Evolutionary conservation across 1,140 invertebrate genomes (phyloP).

Genomic region (Zaprionus capensis): DNA sequence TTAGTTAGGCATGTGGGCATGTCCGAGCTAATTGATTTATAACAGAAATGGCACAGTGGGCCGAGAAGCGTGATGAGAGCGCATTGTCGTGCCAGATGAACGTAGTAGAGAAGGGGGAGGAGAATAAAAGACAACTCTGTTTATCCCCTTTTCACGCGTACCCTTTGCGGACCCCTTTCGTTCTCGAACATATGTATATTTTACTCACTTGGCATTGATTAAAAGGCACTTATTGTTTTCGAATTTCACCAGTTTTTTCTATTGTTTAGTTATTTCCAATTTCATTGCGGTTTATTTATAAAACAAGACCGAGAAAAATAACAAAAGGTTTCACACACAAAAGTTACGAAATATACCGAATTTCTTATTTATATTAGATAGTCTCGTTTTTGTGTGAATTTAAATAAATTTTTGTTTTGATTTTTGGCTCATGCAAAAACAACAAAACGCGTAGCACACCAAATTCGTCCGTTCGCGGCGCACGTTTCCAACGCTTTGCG

Average conservation of each 20-base stretch:
- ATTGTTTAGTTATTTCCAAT: constrained; percentile 11
- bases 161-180: neutral
- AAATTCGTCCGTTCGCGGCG: constrained; percentile 30
- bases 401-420: neutral
- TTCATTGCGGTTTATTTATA: constrained; percentile 2
- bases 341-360: neutral
- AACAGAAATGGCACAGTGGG: constrained; percentile 22
- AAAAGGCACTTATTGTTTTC: constrained; percentile 26
- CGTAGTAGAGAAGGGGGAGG: too few species aligned
- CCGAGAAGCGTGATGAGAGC: constrained; percentile 8
- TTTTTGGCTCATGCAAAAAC: constrained; percentile 13
- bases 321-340: neutral
- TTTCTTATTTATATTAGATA: neutral
- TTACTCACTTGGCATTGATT: constrained; percentile 31
- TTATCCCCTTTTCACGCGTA: neutral
- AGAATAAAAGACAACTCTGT: neutral
- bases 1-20: constrained; percentile 6
- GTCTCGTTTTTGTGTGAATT: neutral
- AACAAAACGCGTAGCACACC: constrained; percentile 16
- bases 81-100: constrained; percentile 1
- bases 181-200: neutral
- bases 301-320: neutral
- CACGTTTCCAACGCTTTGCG: constrained; percentile 37
- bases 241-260: neutral
- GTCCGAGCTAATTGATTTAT: constrained; percentile 46